Conservation (phyloP, 2,797 vertebrate species). For the Passerculus sandwichensis region DNA sequence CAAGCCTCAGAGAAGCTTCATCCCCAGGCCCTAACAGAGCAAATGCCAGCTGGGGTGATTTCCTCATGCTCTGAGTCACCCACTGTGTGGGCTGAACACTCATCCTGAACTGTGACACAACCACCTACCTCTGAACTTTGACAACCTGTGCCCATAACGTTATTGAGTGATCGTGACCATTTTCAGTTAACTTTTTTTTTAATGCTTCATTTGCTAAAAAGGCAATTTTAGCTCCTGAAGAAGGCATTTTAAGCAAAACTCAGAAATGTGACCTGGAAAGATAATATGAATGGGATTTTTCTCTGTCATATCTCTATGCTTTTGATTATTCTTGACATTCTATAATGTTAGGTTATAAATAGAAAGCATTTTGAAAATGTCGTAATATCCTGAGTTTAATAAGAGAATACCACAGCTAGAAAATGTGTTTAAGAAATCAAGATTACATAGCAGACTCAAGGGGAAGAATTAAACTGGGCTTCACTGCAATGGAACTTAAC, state of each 20-base stretch:
- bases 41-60: background rate
- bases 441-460: slow-evolving; percentile 29
- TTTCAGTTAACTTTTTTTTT: background rate
- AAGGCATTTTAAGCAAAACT: background rate
- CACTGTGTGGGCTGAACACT: background rate
- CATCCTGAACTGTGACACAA: background rate
- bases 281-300: slow-evolving; percentile 36
- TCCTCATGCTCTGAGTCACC: background rate
- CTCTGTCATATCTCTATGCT: slow-evolving; percentile 7
- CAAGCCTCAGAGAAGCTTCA: background rate
- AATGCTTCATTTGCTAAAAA: background rate
- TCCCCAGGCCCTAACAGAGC: background rate
- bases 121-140: background rate
- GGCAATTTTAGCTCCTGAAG: slow-evolving; percentile 2
- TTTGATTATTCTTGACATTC: slow-evolving; percentile 50
- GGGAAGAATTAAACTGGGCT: slow-evolving; percentile 32
- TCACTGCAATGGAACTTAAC: slow-evolving; percentile 7
- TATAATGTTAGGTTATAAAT: slow-evolving; percentile 59
- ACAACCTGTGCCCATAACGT: background rate
- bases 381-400: slow-evolving; percentile 37
- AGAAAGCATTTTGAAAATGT: slow-evolving; percentile 50
- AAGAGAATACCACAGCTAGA: slow-evolving; percentile 32
- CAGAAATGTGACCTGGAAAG: slow-evolving; percentile 28
- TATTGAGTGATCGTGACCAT: background rate
- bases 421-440: slow-evolving; percentile 50